These are phyloP conservation scores for Belonocnema kinseyi DNA, from an alignment of 1,140 invertebrate species.

Conservation along the genomic window DNA sequence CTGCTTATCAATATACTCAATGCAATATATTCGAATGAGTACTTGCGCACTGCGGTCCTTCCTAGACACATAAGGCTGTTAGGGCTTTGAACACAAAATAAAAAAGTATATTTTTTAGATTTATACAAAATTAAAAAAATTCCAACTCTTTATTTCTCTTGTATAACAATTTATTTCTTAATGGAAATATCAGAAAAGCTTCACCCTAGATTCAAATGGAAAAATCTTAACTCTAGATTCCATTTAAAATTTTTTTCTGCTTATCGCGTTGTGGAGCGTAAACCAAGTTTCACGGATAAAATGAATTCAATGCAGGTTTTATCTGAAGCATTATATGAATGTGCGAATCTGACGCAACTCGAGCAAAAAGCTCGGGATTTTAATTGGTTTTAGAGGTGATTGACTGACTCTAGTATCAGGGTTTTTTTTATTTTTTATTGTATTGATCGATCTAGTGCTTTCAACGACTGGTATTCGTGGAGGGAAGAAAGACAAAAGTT, in stretches of 20 bases:
- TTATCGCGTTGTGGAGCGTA: neutral
- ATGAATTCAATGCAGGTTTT: neutral
- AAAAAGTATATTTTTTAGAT: no score
- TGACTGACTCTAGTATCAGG: neutral
- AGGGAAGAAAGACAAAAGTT: neutral
- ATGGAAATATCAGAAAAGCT: neutral
- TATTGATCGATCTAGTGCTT: neutral
- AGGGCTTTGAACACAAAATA: no score
- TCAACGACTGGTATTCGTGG: neutral
- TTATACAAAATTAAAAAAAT: no score
- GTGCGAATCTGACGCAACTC: neutral
- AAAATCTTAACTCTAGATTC: neutral
- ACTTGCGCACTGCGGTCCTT: no score
- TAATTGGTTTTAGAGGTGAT: constrained; percentile 14
- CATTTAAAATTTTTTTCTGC: neutral
- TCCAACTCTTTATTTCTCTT: neutral
- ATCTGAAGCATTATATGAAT: neutral
- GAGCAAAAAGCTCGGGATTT: neutral
- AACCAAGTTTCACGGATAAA: neutral
- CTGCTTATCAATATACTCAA: no score
- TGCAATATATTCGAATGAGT: no score
- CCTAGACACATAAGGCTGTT: no score
- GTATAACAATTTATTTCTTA: neutral
- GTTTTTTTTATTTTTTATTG: neutral
- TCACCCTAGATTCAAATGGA: no score